Evolutionary conservation across 2,888 invertebrate genomes (phyloP).

Genomic region (Phalera bucephala): DNA sequence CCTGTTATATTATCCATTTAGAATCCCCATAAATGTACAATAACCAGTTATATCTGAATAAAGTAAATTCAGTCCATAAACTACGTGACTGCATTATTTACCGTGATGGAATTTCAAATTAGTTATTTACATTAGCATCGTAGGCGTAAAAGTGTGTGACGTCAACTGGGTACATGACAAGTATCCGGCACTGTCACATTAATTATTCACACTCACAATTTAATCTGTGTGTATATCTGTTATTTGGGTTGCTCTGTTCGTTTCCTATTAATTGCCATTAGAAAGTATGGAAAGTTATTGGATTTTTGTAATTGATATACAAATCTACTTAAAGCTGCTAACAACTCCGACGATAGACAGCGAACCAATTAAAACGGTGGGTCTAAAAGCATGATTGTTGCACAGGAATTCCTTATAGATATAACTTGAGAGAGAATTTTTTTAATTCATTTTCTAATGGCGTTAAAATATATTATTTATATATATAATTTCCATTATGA

Average conservation of each 20-base stretch:
- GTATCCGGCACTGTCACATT: slow-evolving; percentile 39
- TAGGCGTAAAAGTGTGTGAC: slow-evolving; percentile 16
- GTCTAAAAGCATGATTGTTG: too few relatives aligned
- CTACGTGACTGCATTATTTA: slow-evolving; percentile 3
- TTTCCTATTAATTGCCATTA: slow-evolving; percentile 23
- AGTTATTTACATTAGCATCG: slow-evolving; percentile 12
- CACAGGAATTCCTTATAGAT: too few relatives aligned
- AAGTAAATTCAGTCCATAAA: not conserved
- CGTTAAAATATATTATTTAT: too few relatives aligned
- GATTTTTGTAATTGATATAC: slow-evolving; percentile 6
- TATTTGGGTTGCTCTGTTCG: slow-evolving; percentile 14
- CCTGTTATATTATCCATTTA: not conserved
- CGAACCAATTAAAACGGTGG: too few relatives aligned
- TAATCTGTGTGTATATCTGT: slow-evolving; percentile 13
- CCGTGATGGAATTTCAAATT: slow-evolving; percentile 7
- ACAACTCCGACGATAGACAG: too few relatives aligned
- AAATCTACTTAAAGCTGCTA: too few relatives aligned
- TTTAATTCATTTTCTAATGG: too few relatives aligned
- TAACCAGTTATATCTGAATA: not conserved
- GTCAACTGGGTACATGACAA: slow-evolving; percentile 28
- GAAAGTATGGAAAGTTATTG: slow-evolving; percentile 44
- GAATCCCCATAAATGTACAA: not conserved
- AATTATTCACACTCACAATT: slow-evolving; percentile 35
- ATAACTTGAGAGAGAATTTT: too few relatives aligned
- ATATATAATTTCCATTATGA: too few relatives aligned